Conservation (phyloP, 1,140 invertebrate species). For the Drosophila parvula region DNA sequence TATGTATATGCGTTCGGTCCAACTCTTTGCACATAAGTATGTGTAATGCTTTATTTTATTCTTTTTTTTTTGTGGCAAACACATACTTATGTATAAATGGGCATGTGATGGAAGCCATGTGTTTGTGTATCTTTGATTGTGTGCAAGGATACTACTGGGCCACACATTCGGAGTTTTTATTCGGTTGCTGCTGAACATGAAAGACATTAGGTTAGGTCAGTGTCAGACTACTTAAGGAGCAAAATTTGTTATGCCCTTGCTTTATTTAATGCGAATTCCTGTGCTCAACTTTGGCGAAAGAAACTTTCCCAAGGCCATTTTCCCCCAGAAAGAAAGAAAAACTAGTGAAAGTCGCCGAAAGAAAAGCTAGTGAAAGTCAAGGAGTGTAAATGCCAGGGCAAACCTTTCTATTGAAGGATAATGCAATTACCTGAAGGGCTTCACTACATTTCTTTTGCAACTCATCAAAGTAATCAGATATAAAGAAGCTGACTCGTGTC, state of each 20-base stretch:
- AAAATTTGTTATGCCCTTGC: constrained; percentile 56
- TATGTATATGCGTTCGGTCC: constrained; percentile 17
- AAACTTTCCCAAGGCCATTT: constrained; percentile 64
- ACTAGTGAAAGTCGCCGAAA: constrained; percentile 51
- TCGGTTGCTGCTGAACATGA: constrained; percentile 71
- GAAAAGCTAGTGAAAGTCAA: constrained; percentile 46
- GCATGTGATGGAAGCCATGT: constrained; percentile 40
- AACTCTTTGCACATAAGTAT: constrained; percentile 30
- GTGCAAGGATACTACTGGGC: constrained; percentile 47
- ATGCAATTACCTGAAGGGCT: constrained; percentile 22
- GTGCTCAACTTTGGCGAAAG: constrained; percentile 60
- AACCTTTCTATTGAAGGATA: constrained; percentile 31
- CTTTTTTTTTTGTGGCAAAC: constrained; percentile 18
- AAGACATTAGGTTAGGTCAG: constrained; percentile 76
- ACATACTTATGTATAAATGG: constrained; percentile 40
- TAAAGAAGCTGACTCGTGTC: not conserved
- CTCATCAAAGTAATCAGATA: constrained; percentile 11
- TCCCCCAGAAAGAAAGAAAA: constrained; percentile 20
- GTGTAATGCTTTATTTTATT: constrained; percentile 30
- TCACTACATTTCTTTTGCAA: not conserved
- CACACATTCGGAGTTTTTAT: constrained; percentile 74
- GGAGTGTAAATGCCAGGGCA: constrained; percentile 5
- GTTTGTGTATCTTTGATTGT: constrained; percentile 39
- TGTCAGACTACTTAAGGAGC: constrained; percentile 68
- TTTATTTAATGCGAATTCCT: constrained; percentile 63